Evolutionary conservation across 2,113 vertebrate genomes (phyloP).

Genomic region (Synodontis membranacea): DNA sequence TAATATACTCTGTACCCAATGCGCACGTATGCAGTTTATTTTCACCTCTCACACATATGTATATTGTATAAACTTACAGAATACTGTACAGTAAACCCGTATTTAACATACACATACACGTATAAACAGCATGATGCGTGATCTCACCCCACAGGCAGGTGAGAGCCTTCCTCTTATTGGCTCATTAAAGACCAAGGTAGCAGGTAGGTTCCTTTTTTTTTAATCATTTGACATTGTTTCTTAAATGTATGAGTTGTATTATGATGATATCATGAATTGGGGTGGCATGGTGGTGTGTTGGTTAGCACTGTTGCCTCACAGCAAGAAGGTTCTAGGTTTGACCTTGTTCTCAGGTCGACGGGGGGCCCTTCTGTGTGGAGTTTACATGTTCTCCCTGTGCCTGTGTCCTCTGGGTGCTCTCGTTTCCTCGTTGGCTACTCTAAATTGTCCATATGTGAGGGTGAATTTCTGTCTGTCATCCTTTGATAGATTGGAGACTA

Average conservation of each 20-base stretch:
- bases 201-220: slow-evolving; percentile 57
- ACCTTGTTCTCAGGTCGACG: too few relatives aligned
- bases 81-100: neutral
- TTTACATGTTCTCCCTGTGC: too few relatives aligned
- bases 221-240: neutral
- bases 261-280: too few relatives aligned
- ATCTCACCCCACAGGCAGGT: slow-evolving; percentile 32
- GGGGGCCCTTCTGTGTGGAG: too few relatives aligned
- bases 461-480: too few relatives aligned
- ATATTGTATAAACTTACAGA: neutral
- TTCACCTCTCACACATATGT: neutral
- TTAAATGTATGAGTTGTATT: neutral
- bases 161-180: slow-evolving; percentile 67
- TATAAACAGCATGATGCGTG: neutral
- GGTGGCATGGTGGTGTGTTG: too few relatives aligned
- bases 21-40: neutral
- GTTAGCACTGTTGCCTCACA: too few relatives aligned
- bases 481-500: too few relatives aligned
- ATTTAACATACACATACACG: neutral
- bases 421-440: too few relatives aligned
- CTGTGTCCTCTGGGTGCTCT: too few relatives aligned
- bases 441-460: too few relatives aligned
- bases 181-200: slow-evolving; percentile 57
- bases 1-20: neutral
- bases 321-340: too few relatives aligned